Base-by-base conservation (phyloP, 2,888 invertebrate species). In the Podotricha telesiphe region DNA sequence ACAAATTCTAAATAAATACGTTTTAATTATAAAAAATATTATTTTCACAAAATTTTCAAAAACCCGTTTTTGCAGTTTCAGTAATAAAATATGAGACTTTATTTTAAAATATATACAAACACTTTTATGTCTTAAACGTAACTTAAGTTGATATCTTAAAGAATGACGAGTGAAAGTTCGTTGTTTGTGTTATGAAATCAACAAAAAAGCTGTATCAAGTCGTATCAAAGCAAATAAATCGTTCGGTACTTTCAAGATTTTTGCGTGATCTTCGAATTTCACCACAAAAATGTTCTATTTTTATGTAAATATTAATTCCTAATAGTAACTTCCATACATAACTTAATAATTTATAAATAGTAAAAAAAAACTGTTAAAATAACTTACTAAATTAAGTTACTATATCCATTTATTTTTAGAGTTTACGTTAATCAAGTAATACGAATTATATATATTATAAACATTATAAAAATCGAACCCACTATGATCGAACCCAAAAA, bases 191-290 rank as follows among this genome's bases (percentile, higher is more conserved):
- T 45, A 45, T 45, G 22, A n/a, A 45, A 22, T 2, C 22, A 13
- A 59, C 59, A 22, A 59, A 45, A 58, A 45, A 59, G 59, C 59
- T 28, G n/a, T 28, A 22, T 11, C 45, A 28, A 45, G n/a, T 28
- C 22, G 59, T 22, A 28, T 22, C n/a, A n/a, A 59, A n/a, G 22
- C 28, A 59, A 59, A 59, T 59, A 45, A 59, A 10, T 45, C 40
- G 42, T 45, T n/a, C 45, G 10, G 1, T 6, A 59, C 45, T 13
- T 28, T n/a, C 5, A 17, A 59, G 0, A 45, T 45, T 28, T n/a
- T 45, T 28, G 17, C 1, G 22, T 6, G 5, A 19, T 22, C 22
- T 59, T 11, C n/a, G 4, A 45, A n/a, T 45, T 45, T 55, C 17
- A 17, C 37, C 17, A 17, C 11, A 55, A 55, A 37, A 37, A 19